These are phyloP conservation scores for Smithornis capensis DNA, from an alignment of 2,113 vertebrate genomes.

Conservation along the genomic window DNA sequence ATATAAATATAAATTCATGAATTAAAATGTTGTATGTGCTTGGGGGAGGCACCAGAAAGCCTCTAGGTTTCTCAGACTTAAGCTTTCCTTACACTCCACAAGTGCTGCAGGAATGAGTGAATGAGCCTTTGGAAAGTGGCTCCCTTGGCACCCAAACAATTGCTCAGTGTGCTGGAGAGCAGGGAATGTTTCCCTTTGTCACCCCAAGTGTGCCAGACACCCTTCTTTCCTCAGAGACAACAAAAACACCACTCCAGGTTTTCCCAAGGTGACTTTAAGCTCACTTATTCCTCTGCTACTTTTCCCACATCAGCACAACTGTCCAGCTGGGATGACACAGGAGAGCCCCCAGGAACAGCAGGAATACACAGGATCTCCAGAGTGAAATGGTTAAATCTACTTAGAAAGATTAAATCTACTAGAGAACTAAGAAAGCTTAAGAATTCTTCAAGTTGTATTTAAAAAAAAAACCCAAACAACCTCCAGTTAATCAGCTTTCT, in stretches of 20 bases:
- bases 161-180: neutral
- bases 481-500: neutral
- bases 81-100: neutral
- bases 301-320: fast-evolving
- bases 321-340: neutral
- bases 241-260: neutral
- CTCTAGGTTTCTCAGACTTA: neutral
- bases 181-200: neutral
- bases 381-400: neutral
- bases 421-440: neutral
- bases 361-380: neutral
- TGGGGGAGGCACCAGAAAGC: neutral
- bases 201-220: neutral
- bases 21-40: neutral
- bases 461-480: neutral
- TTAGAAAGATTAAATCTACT: neutral
- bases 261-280: neutral
- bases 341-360: neutral
- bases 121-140: neutral
- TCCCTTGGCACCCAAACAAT: slow-evolving; percentile 2
- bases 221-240: neutral
- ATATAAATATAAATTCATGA: neutral
- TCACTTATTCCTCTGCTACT: neutral
- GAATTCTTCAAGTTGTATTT: neutral
- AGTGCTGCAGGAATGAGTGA: neutral